Conservation (phyloP, 2,113 vertebrate genomes). For the Prolemur simus region DNA sequence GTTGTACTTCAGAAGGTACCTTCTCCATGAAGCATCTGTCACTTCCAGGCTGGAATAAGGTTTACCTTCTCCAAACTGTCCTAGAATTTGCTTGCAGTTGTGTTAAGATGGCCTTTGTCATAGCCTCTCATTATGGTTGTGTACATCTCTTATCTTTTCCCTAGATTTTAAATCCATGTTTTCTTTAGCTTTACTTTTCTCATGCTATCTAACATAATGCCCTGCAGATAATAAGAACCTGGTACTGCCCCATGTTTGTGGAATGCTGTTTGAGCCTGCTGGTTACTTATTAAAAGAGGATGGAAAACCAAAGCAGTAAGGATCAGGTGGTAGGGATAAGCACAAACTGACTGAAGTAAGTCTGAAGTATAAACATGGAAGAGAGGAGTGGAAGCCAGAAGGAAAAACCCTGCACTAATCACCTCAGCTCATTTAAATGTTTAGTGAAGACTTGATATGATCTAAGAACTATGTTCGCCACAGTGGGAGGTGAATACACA, state of each 20-base stretch:
- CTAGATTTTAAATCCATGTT: conserved; percentile 14
- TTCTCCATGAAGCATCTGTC: not conserved
- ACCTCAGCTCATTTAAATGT: not conserved
- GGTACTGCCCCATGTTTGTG: not conserved
- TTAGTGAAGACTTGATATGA: not conserved
- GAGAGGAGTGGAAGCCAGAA: not conserved
- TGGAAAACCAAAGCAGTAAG: not conserved
- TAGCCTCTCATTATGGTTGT: not conserved
- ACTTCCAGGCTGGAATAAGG: not conserved
- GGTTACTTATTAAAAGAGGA: not conserved
- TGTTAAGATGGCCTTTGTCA: not conserved
- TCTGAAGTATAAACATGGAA: not conserved
- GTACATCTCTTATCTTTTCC: not conserved
- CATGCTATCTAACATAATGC: not conserved
- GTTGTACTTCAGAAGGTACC: not conserved
- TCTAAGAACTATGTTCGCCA: not conserved
- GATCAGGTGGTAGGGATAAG: not conserved
- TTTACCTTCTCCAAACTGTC: not conserved
- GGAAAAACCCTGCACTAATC: not conserved
- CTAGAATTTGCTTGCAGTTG: not conserved
- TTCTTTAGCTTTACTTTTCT: conserved; percentile 21
- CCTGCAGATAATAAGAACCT: not conserved
- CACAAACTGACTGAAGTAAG: not conserved
- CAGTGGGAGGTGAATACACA: not conserved
- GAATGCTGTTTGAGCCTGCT: not conserved